Conservation (phyloP, 2,888 invertebrate species). For the Pseudanteris insignis region DNA sequence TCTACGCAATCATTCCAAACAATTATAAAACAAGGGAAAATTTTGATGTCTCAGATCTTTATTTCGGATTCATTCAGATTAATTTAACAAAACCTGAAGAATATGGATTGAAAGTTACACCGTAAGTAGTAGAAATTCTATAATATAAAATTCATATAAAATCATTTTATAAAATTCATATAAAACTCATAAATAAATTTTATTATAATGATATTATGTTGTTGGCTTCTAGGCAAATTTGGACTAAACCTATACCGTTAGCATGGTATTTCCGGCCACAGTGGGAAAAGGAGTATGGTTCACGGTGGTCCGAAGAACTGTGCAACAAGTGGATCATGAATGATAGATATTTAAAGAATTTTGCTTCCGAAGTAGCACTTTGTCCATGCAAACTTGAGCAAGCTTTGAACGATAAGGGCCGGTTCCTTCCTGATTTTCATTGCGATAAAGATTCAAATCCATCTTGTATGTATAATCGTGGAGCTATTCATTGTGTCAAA, state of each 20-base stretch:
- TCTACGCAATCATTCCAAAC: constrained; percentile 77
- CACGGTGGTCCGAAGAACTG: constrained; percentile 81
- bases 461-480: constrained; percentile 86
- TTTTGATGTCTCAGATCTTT: constrained; percentile 75
- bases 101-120: constrained; percentile 74
- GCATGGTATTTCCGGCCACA: constrained; percentile 93
- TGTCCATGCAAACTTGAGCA: constrained; percentile 95
- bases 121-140: too few relatives aligned
- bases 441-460: constrained; percentile 93
- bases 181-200: too few relatives aligned
- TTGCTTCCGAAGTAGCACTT: constrained; percentile 82
- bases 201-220: constrained; percentile 1
- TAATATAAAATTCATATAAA: too few relatives aligned
- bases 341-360: constrained; percentile 84
- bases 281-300: constrained; percentile 84
- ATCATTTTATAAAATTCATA: background rate
- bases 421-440: constrained; percentile 88
- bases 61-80: constrained; percentile 88
- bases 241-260: constrained; percentile 92
- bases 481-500: constrained; percentile 91
- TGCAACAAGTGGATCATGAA: constrained; percentile 92
- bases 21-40: constrained; percentile 78
- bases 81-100: constrained; percentile 82
- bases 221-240: constrained; percentile 71
- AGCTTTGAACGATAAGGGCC: constrained; percentile 89